Evolutionary conservation across 2,888 invertebrate genomes (phyloP), one percentile per base, ranked within the genome.

Genomic region (Minunthozetes semirufus): DNA sequence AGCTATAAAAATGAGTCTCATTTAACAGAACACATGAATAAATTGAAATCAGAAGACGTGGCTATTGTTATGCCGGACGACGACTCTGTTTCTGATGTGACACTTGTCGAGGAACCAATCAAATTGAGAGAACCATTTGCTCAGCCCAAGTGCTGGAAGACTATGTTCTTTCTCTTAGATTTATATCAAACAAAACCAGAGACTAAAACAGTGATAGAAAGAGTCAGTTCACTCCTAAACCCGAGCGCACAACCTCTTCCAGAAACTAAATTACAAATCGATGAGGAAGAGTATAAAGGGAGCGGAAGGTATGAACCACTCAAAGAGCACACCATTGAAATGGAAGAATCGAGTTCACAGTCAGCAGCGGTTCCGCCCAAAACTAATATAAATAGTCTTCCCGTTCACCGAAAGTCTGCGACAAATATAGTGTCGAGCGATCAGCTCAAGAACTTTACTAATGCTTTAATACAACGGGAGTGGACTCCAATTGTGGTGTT

Each of bases 121-220:
- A 50, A 72, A 46, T 13, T 38, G 38, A 53, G 33, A 48, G 61
- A 73, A 70, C 59, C 46, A 38, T 19, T 50, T 8, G 70, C 75
- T 71, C 78, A 77, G 3, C 93, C 93, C 15, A 88, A 91, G 80
- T 96, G 96, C 82, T 97, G 96, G 96, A 90, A 92, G 81, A 96
- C 94, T 0, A 90, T 97, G 79, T 94, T 94, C 82, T 90, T 93
- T 82, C 86, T 97, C 77, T 85, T 97, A 74, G 94, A 96, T 81
- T 84, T 96, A 72, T 97, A 97, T 82, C 94, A 94, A 8, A 93
- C 92, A 71, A 92, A 93, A 88, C 94, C 96, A 0, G 95, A 95
- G 81, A 92, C 94, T 0, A 95, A 95, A 84, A 95, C 94, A 0
- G 90, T 95, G 63, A 88, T 89, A 42, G 46, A 70, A 48, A 33